A percentile compares a stretch with the other conserved stretches of the same genome.
These are phyloP conservation scores for Caenorhabditis angaria DNA, from an alignment of 2,888 invertebrate species.

Conservation along the genomic window DNA sequence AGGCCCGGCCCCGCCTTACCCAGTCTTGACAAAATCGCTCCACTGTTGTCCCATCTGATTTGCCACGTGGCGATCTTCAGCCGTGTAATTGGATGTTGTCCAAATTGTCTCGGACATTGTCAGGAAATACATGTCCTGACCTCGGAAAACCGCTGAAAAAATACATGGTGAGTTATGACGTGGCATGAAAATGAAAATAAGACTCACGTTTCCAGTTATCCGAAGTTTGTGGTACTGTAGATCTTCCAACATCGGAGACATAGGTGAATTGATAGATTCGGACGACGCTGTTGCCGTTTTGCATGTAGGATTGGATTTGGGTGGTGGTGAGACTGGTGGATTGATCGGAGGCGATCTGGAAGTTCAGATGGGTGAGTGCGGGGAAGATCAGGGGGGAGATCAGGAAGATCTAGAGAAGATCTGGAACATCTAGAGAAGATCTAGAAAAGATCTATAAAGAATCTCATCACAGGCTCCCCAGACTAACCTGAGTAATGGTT, in stretches of 20 bases:
- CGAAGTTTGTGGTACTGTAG: slow-evolving; percentile 45
- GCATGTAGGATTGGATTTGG: slow-evolving; percentile 47
- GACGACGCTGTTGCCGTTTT: slow-evolving; percentile 47
- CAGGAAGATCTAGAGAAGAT: too few species aligned
- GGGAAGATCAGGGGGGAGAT: neutral
- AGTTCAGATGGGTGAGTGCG: neutral
- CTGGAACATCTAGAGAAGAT: too few species aligned
- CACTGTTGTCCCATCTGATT: slow-evolving; percentile 56
- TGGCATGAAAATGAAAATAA: neutral
- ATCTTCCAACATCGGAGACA: slow-evolving; percentile 51
- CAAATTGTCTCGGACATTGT: slow-evolving; percentile 60
- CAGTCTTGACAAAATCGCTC: slow-evolving; percentile 61
- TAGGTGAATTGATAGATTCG: slow-evolving; percentile 58
- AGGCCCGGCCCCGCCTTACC: slow-evolving; percentile 7
- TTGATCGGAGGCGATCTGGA: slow-evolving; percentile 54
- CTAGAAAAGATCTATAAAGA: neutral
- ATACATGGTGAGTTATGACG: neutral
- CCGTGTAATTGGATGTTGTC: slow-evolving; percentile 42
- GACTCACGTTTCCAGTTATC: slow-evolving; percentile 52
- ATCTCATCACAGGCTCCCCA: too few species aligned
- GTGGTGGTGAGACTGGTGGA: slow-evolving; percentile 45
- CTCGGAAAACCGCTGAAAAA: slow-evolving; percentile 56
- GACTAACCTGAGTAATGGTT: neutral
- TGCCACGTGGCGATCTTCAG: slow-evolving; percentile 51
- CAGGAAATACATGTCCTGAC: slow-evolving; percentile 58